Base-by-base conservation (phyloP, 2,113 vertebrate species). In the Paramormyrops kingsleyae region DNA sequence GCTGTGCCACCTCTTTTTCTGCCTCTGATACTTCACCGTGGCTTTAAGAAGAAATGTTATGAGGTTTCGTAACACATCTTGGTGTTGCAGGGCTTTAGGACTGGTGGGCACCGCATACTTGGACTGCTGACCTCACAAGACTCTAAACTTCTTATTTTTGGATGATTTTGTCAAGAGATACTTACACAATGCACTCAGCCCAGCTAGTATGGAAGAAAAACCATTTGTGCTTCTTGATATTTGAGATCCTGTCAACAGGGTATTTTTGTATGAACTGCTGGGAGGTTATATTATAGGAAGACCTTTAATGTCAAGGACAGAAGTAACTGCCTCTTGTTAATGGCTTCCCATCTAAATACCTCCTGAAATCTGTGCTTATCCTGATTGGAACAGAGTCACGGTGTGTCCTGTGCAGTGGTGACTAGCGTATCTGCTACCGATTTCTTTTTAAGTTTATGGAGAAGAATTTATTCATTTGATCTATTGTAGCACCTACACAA, bases 381-480 rank as follows among this genome's bases (percentile, higher is more conserved):
- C 27, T 87, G 50, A 53, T 39, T 53, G 35, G 50, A 53, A 87
- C n/a, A 56, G 50, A 50, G 4, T 21, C 24, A 35, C 4, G 19
- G 49, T 35, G 50, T 35, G 49, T 53, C 50, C 15, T 87, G 24
- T 39, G 13, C 50, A 87, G n/a, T 15, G 50, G 31, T 52, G 85
- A 52, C 19, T 19, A 1, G 5, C 15, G 8, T 84, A 3, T 21
- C 44, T 46, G 70, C 70, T 80, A 80, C 17, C 19, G 44, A 47
- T 84, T 84, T 84, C 39, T 87, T 87, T 87, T 74, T 19, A 35
- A 74, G 59, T 74, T 49, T 31, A 35, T 31, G 56, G 87, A 27
- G 56, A 66, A 62, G 42, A n/a, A n/a, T 74, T 88, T 88, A 47
- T 77, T 31, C 47, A 44, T 50, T 88, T 88, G 44, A 88, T 47